Base-by-base conservation (phyloP, 2,888 invertebrate genomes). In the Syrista parreyssii region DNA sequence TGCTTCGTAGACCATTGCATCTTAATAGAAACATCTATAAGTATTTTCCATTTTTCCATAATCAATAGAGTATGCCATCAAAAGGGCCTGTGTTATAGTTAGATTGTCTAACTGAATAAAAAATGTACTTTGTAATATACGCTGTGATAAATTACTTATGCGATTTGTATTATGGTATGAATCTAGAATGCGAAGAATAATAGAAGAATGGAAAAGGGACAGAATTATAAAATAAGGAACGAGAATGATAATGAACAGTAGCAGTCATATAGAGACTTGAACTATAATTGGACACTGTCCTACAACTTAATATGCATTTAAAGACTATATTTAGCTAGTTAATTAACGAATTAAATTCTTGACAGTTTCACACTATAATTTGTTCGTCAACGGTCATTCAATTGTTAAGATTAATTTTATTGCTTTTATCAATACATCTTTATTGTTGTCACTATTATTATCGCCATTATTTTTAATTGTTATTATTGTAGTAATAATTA, bases 291-390 rank as follows among this genome's bases (percentile, higher is more conserved):
- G 75, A 77, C 72, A 40, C 55, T 82, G 80, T 85, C 82, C 83
- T 85, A 83, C 82, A 81, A 84, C 82, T 85, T 85, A 84, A 85
- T 79, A 79, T 85, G 85, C 85, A 85, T 85, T 85, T 85, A 84
- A 83, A 81, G 77, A 82, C 79, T 82, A 55, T 55, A 23, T 55
- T 23, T 55, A 55, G 23, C 23, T 55, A 55, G 23, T 55, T 55
- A 55, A 55, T 23, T 23, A 55, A 23, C 0, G 1, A 55, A 40
- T 15, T 0, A 40, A 55, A 23, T 55, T 55, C 23, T 55, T 23
- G 23, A 55, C 23, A 55, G 23, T 55, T 23, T 55, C 15, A 55
- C 0, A 12, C 23, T 23, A 55, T 55, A 55, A 55, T 23, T 55
- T 23, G 2, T 55, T 55, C 6, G 9, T 55, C 23, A 55, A 23